Evolutionary conservation across 2,113 vertebrate genomes (phyloP).

Genomic region (Bos javanicus): DNA sequence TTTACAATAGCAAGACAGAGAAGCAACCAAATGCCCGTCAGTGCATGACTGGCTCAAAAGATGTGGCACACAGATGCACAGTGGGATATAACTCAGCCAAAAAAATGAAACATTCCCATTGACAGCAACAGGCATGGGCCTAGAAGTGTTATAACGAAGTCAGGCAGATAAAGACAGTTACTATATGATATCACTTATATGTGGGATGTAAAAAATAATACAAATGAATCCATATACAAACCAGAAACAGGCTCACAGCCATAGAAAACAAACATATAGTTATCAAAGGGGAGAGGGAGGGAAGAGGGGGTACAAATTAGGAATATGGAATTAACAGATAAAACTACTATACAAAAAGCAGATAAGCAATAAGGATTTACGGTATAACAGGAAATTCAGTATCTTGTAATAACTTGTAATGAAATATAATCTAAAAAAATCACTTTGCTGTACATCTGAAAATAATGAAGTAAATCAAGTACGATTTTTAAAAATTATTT

Average conservation of each 20-base stretch:
- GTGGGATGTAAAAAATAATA: not conserved
- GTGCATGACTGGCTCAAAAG: not conserved
- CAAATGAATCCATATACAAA: not conserved
- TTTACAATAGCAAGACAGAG: not conserved
- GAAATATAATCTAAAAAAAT: not conserved
- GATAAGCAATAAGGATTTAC: not conserved
- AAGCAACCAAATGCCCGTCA: not conserved
- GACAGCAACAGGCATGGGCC: not conserved
- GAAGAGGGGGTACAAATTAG: not conserved
- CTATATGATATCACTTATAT: not conserved
- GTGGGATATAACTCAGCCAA: not conserved
- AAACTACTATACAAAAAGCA: not conserved
- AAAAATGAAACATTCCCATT: not conserved
- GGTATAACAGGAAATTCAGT: not conserved
- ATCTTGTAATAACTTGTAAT: not conserved
- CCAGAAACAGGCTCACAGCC: not conserved
- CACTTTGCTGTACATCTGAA: not conserved
- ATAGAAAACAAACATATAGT: not conserved
- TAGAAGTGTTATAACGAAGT: not conserved
- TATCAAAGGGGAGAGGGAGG: not conserved
- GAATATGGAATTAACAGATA: not conserved
- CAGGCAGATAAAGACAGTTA: not conserved
- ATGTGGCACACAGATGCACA: rapidly evolving
- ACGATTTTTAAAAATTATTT: not conserved
- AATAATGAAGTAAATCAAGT: not conserved